Evolutionary conservation across 2,888 invertebrate genomes (phyloP).

Genomic region (Heteropelma amictum): DNA sequence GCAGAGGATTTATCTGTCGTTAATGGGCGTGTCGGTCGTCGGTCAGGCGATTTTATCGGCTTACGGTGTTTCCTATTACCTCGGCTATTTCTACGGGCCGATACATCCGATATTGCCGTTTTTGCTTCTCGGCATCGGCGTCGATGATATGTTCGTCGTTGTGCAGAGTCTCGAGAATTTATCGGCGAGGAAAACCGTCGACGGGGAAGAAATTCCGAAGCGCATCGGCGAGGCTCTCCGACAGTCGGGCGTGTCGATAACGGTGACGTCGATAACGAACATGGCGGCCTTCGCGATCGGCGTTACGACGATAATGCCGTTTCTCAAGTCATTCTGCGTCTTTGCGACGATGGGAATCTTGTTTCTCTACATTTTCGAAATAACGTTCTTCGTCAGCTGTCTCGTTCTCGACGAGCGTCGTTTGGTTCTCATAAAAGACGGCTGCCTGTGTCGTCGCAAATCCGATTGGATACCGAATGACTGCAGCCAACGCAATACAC

Average conservation of each 20-base stretch:
- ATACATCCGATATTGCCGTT: constrained; percentile 77
- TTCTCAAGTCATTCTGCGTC: constrained; percentile 79
- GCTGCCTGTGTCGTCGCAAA: constrained; percentile 69
- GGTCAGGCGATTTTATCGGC: constrained; percentile 74
- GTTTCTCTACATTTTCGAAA: constrained; percentile 77
- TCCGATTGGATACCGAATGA: constrained; percentile 74
- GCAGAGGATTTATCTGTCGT: constrained; percentile 72
- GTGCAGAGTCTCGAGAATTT: constrained; percentile 74
- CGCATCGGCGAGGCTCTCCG: constrained; percentile 75
- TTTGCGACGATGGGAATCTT: constrained; percentile 79
- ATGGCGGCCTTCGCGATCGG: constrained; percentile 79
- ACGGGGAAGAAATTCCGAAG: constrained; percentile 65
- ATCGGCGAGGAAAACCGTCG: constrained; percentile 42
- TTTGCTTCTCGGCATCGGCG: constrained; percentile 76
- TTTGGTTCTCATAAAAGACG: constrained; percentile 70
- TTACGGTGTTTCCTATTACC: constrained; percentile 74
- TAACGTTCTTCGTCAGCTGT: constrained; percentile 79
- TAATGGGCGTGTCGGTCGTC: constrained; percentile 75
- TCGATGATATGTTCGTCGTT: constrained; percentile 78
- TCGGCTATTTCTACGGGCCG: constrained; percentile 75
- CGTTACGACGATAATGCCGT: constrained; percentile 79
- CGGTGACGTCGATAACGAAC: constrained; percentile 79
- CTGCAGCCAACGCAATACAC: constrained; percentile 76
- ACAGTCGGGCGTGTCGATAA: constrained; percentile 79
- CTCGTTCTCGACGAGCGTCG: constrained; percentile 78